A percentile compares a stretch with the other conserved stretches of the same genome.
Conservation (phyloP, 2,113 vertebrate genomes). For the Crotalus viridis region DNA sequence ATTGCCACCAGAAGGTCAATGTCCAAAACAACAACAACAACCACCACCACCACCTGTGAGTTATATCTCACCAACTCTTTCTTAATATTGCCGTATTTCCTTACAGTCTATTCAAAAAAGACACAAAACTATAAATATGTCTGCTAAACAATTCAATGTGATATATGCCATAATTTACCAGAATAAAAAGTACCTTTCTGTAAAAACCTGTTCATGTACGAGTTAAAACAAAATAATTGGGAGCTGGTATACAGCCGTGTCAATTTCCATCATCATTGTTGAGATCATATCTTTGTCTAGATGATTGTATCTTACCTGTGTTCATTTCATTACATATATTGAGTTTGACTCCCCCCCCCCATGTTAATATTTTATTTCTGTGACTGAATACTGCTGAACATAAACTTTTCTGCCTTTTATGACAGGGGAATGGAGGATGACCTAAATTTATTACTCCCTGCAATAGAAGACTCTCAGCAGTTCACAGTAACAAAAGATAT, state of each 20-base stretch:
- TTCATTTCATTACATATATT: background rate
- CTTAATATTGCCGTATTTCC: background rate
- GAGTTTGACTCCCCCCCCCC: background rate
- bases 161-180: background rate
- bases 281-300: background rate
- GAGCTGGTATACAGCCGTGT: background rate
- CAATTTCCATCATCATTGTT: background rate
- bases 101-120: background rate
- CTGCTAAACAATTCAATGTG: background rate
- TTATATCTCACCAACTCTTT: background rate
- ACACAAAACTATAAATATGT: background rate
- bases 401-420: background rate
- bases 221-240: background rate
- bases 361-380: background rate
- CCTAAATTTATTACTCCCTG: background rate
- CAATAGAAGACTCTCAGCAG: background rate
- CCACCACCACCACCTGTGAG: no score
- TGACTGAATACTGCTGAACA: background rate
- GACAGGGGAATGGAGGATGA: background rate
- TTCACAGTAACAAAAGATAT: background rate
- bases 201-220: background rate
- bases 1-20: background rate
- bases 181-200: background rate
- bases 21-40: background rate
- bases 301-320: background rate